Percentiles rank a stretch among this genome's conserved stretches.
Conservation (phyloP, 37 sponge, comb jelly and placozoan genomes). For the Chondrilla cf. caribensis region DNA sequence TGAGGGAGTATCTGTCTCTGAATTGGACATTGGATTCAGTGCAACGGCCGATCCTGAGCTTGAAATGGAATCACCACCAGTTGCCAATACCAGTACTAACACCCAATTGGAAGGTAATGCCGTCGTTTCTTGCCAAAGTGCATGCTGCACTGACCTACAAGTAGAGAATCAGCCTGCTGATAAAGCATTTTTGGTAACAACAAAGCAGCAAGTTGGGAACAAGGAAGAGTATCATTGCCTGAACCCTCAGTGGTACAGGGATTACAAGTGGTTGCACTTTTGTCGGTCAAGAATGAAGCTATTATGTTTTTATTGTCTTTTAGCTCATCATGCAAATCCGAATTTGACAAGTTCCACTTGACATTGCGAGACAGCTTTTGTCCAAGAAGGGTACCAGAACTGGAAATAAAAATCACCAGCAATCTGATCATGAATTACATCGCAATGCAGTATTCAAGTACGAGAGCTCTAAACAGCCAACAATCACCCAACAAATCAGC, state of each 20-base stretch:
- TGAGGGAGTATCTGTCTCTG: not conserved
- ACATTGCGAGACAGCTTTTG: constrained; percentile 13
- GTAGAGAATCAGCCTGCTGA: not conserved
- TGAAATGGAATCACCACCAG: too few species aligned
- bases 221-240: constrained; percentile 2
- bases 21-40: not conserved
- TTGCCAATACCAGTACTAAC: too few species aligned
- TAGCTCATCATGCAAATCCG: not conserved
- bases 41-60: not conserved
- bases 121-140: not conserved
- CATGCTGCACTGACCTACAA: not conserved
- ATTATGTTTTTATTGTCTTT: constrained; percentile 18
- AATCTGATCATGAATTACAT: constrained; percentile 8
- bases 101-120: not conserved
- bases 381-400: constrained; percentile 20
- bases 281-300: constrained; percentile 13
- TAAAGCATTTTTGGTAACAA: constrained; percentile 1
- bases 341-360: not conserved
- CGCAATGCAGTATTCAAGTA: not conserved
- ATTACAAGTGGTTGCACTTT: constrained; percentile 17
- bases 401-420: constrained; percentile 25
- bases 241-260: constrained; percentile 25
- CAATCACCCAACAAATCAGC: constrained; percentile 9
- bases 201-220: constrained; percentile 16
- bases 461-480: not conserved